Evolutionary conservation across 2,113 vertebrate genomes (phyloP).

Genomic region (Otolemur garnettii): DNA sequence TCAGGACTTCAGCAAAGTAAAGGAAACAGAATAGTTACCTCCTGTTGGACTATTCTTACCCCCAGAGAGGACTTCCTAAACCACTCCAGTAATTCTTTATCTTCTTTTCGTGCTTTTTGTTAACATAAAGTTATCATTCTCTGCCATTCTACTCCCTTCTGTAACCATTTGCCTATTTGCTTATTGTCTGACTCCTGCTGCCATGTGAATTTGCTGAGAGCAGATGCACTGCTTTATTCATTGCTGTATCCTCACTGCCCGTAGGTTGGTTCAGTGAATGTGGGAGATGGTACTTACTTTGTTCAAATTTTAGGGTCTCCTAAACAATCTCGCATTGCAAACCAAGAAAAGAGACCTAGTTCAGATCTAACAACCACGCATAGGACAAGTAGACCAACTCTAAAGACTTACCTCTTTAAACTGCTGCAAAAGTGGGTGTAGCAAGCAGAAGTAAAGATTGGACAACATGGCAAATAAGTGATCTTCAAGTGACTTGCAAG

Average conservation of each 20-base stretch:
- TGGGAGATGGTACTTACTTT: not conserved
- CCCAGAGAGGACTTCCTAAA: not conserved
- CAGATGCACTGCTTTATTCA: not conserved
- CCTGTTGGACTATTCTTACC: not conserved
- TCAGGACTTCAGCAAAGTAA: not conserved
- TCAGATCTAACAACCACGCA: not conserved
- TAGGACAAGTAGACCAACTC: not conserved
- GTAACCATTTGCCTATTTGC: not conserved
- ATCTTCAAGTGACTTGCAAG: conserved; percentile 20
- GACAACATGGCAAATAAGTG: not conserved
- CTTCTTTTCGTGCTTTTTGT: not conserved
- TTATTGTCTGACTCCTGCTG: not conserved
- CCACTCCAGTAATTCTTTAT: not conserved
- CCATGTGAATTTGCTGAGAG: not conserved
- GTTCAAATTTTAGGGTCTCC: not conserved
- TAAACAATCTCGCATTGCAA: not conserved
- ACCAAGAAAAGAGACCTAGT: not conserved
- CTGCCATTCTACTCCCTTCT: not conserved
- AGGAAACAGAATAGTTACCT: not conserved
- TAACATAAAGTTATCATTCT: not conserved
- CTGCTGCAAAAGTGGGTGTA: not conserved
- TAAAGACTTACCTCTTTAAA: not conserved
- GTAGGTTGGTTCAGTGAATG: not conserved
- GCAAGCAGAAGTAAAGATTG: not conserved
- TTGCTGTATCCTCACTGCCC: not conserved